Conservation (phyloP, 2,797 vertebrate genomes). For the Lithobates pipiens region DNA sequence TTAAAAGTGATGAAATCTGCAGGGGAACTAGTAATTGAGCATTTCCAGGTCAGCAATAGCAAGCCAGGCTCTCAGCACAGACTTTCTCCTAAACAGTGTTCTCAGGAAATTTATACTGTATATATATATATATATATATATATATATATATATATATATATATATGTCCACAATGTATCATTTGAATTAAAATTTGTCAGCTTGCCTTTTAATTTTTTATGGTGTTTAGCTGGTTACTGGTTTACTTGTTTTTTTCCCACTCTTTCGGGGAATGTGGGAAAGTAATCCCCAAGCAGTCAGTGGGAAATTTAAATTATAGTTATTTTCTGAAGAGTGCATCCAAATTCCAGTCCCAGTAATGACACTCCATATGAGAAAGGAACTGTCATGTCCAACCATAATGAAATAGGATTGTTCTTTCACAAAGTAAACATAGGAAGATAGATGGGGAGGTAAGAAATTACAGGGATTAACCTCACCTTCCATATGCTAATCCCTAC, state of each 20-base stretch:
- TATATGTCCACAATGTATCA: no score
- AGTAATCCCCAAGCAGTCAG: conserved; percentile 8
- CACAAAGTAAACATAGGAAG: conserved; percentile 45
- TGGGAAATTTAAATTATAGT: conserved; percentile 24
- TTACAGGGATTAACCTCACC: conserved; percentile 59
- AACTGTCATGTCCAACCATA: conserved; percentile 51
- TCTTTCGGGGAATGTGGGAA: conserved; percentile 14
- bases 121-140: no score
- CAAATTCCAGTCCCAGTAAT: conserved; percentile 38
- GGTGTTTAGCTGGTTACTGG: no score
- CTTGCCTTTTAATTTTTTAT: no score
- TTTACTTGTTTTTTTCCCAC: background rate
- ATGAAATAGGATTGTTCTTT: conserved; percentile 50
- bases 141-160: no score
- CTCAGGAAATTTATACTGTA: no score
- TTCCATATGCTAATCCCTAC: conserved; percentile 56
- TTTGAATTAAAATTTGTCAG: no score
- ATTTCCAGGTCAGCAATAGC: no score
- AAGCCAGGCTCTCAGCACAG: no score
- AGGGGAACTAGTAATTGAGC: no score
- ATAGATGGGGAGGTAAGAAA: conserved; percentile 48
- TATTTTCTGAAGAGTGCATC: conserved; percentile 5
- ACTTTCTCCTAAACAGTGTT: no score
- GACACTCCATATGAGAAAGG: conserved; percentile 37
- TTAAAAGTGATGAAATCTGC: no score